Evolutionary conservation across 2,113 vertebrate species (phyloP).

Genomic region (Spilogale gracilis): DNA sequence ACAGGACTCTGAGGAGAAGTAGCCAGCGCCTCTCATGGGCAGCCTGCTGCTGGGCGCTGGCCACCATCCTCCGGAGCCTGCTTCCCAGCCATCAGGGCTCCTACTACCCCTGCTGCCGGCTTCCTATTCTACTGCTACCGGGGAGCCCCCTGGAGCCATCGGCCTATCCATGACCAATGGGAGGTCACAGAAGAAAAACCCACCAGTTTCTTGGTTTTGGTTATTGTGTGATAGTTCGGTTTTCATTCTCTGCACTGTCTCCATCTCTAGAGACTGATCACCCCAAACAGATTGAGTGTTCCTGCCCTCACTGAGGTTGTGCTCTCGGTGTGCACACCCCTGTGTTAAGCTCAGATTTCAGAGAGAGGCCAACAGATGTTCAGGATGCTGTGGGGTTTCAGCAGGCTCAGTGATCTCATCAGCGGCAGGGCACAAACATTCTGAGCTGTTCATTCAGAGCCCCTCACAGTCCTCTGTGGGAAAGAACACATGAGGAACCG

Average conservation of each 20-base stretch:
- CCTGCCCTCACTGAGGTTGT: background rate
- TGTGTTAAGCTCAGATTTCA: background rate
- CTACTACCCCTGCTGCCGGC: fast-evolving
- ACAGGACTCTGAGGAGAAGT: fast-evolving
- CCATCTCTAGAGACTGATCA: background rate
- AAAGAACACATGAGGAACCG: background rate
- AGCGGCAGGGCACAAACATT: fast-evolving
- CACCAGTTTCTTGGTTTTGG: background rate
- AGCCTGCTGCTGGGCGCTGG: fast-evolving
- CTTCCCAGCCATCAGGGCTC: background rate
- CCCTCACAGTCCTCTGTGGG: background rate
- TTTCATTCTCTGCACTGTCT: background rate
- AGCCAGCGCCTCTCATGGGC: too few species aligned
- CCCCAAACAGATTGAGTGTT: background rate
- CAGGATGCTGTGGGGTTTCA: fast-evolving
- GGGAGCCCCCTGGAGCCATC: background rate
- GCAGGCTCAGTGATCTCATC: background rate
- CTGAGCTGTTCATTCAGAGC: too few species aligned
- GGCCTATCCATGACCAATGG: background rate
- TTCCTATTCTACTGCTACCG: background rate
- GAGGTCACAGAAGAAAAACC: background rate
- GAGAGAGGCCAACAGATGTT: background rate
- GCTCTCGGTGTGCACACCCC: background rate
- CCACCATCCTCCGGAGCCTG: background rate
- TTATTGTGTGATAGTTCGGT: background rate